Conservation (phyloP, 2,888 invertebrate species). For the Melanostoma scalare region DNA sequence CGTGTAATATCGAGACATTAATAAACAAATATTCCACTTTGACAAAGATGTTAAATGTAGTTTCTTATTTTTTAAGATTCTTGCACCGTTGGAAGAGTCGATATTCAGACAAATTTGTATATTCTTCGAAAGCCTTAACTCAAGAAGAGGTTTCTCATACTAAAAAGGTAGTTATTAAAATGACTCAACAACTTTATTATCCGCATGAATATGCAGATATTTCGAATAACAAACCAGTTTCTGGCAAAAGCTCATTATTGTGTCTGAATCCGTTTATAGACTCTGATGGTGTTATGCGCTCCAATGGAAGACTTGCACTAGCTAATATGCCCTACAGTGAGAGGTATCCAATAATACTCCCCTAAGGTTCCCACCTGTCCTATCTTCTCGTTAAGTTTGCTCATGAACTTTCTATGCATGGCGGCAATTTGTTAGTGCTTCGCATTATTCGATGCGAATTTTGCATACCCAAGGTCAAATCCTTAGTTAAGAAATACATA, state of each 20-base stretch:
- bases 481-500: background rate
- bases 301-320: background rate
- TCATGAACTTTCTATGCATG: background rate
- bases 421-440: background rate
- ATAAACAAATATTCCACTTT: background rate
- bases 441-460: slow-evolving; percentile 5
- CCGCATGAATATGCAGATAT: background rate
- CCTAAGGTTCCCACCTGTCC: background rate
- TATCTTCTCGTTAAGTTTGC: background rate
- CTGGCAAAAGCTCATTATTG: background rate
- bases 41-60: background rate
- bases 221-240: background rate
- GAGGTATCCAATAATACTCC: background rate
- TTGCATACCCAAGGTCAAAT: background rate
- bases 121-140: background rate
- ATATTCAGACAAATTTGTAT: background rate
- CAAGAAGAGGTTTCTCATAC: slow-evolving; percentile 4
- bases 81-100: background rate
- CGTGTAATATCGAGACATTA: background rate
- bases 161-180: background rate
- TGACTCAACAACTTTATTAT: background rate
- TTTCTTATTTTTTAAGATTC: background rate
- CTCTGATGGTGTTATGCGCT: background rate
- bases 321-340: background rate
- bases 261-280: background rate